Percentiles rank a stretch among this genome's conserved stretches.
phyloP scores from a whole-genome alignment of 2,797 vertebrate species.

The Oophaga sylvatica region DNA sequence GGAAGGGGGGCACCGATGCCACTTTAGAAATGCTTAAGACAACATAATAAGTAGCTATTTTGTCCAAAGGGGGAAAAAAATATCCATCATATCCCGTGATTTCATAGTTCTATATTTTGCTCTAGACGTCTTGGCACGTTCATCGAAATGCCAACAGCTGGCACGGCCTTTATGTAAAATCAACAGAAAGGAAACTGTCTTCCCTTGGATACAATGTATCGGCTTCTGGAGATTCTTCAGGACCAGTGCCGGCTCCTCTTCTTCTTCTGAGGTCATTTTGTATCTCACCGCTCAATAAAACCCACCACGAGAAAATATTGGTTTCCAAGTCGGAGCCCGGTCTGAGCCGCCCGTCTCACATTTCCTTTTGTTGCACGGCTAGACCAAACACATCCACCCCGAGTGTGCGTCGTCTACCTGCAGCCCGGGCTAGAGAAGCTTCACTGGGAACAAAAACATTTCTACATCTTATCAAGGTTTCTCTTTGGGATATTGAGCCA shows the following conservation, averaged over 20 bases:
- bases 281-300: not conserved
- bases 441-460: slow-evolving; percentile 9
- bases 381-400: slow-evolving; percentile 41
- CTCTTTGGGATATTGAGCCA: not conserved
- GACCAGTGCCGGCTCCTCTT: not conserved
- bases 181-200: slow-evolving; percentile 56
- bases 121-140: slow-evolving; percentile 86
- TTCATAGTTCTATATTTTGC: slow-evolving; percentile 78
- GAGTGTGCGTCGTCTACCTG: slow-evolving; percentile 26
- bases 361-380: slow-evolving; percentile 20
- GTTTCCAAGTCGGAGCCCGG: not conserved
- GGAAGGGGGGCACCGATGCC: slow-evolving; percentile 26
- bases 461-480: not conserved
- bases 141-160: slow-evolving; percentile 76
- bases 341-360: not conserved
- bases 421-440: not conserved
- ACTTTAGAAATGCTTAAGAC: slow-evolving; percentile 30
- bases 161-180: slow-evolving; percentile 77
- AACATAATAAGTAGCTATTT: slow-evolving; percentile 48
- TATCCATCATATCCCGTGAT: slow-evolving; percentile 62
- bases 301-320: not conserved
- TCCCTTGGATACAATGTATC: not conserved
- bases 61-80: slow-evolving; percentile 28
- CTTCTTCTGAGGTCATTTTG: not conserved
- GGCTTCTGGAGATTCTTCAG: not conserved